A percentile compares a stretch with the other conserved stretches of the same genome.
phyloP scores from a whole-genome alignment of 1,140 invertebrate species.

The Wiebesia pumilae region DNA sequence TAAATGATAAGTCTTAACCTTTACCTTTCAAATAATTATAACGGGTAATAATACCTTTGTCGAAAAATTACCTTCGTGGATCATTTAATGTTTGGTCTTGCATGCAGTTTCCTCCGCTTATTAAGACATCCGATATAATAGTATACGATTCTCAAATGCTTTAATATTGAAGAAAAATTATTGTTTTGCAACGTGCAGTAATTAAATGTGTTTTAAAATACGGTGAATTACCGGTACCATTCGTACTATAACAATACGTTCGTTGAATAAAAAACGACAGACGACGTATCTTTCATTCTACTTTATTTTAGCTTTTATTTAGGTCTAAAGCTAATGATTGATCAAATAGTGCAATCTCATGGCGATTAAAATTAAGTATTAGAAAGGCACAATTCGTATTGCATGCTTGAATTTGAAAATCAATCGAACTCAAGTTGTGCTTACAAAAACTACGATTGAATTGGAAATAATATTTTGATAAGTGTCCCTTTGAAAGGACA shows the following conservation, averaged over 20 bases:
- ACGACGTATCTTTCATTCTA: neutral
- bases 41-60: neutral
- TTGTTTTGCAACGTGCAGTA: no score
- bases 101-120: neutral
- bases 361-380: neutral
- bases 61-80: neutral
- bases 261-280: no score
- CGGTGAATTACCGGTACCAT: no score
- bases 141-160: neutral
- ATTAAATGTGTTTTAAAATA: no score
- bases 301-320: neutral
- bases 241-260: no score
- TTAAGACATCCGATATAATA: neutral
- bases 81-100: neutral
- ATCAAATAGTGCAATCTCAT: neutral
- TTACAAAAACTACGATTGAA: no score
- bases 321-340: neutral
- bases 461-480: no score
- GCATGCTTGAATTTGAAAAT: neutral
- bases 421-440: neutral
- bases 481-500: no score
- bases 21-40: conserved; percentile 15
- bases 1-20: neutral
- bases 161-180: no score
- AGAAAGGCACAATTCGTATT: neutral